A percentile compares a stretch with the other conserved stretches of the same genome.
phyloP scores from a whole-genome alignment of 2,797 vertebrate species.

The Myotis vivesi region DNA sequence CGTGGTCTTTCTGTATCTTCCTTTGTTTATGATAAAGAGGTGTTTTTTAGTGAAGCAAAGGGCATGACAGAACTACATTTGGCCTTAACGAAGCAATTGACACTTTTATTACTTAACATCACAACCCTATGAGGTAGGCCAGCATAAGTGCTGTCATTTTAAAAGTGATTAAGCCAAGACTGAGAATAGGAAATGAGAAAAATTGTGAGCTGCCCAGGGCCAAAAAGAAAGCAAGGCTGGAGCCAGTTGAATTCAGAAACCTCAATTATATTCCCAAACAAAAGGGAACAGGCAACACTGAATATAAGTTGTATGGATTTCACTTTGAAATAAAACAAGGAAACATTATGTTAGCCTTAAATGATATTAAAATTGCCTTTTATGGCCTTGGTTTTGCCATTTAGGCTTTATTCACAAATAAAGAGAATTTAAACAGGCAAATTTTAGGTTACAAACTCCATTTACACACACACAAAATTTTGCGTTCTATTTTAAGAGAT shows the following conservation, averaged over 20 bases:
- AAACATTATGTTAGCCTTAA: constrained; percentile 62
- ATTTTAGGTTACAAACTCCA: constrained; percentile 47
- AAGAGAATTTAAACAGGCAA: constrained; percentile 53
- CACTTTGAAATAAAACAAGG: constrained; percentile 66
- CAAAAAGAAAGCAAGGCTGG: constrained; percentile 55
- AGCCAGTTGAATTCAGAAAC: constrained; percentile 54
- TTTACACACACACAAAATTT: background rate
- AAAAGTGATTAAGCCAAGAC: constrained; percentile 72
- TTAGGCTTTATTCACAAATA: constrained; percentile 31
- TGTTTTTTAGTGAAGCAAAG: constrained; percentile 46
- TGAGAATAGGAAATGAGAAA: constrained; percentile 66
- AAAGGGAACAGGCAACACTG: constrained; percentile 59
- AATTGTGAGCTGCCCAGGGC: constrained; percentile 53
- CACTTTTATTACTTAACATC: constrained; percentile 70
- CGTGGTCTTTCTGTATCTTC: background rate
- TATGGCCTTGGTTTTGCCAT: constrained; percentile 49
- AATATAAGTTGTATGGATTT: constrained; percentile 65
- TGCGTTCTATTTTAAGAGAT: constrained; percentile 10
- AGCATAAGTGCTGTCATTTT: constrained; percentile 59
- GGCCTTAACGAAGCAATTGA: constrained; percentile 57
- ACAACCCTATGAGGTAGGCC: constrained; percentile 60
- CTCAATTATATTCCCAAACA: constrained; percentile 62
- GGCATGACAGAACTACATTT: constrained; percentile 26
- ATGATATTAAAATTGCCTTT: constrained; percentile 63
- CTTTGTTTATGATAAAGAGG: constrained; percentile 50